Evolutionary conservation across 2,888 invertebrate genomes (phyloP), one percentile per base, ranked within the genome.

Genomic region (Hemicrepidius hirtus): DNA sequence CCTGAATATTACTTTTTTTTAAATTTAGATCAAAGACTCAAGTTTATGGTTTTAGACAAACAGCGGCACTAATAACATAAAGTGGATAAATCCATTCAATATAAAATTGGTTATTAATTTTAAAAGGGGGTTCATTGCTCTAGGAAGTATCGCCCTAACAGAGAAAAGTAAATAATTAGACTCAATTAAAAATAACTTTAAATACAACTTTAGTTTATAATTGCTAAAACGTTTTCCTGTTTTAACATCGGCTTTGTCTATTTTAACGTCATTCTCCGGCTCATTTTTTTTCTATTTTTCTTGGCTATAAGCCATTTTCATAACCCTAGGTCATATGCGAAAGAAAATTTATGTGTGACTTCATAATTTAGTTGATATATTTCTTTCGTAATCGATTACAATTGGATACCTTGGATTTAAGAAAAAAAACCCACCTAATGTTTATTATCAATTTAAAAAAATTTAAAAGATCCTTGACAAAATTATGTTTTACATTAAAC

Each of bases 241-340:
- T 35, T 55, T 55, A 55, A 13, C 32, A 18, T 35, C 28, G 16
- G 12, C 49, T 49, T 49, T 49, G 49, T 49, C 63, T 65, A 59
- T 60, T 59, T 68, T 57, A 35, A 55, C 66, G 55, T 55, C 44
- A 53, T 49, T 21, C 53, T 24, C 44, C 18, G 40, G 35, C 35
- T 46, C 21, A 55, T 37, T 62, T 67, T 57, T 57, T 66, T 69
- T 65, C 28, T 74, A 67, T 74, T 72, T 74, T 72, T 44, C 41
- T 72, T 76, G 76, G 76, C 76, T 57, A 12, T 2, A 16, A 0
- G 28, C 75, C 73, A 75, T 65, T 72, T 72, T 44, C 72, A 65
- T 59, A 55, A 64, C 63, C 75, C 75, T 69, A 73, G 73, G 73
- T 70, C 66, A 67, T 57, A 69, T 69, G 64, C 67, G 55, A 55